Percentiles rank a stretch among this genome's conserved stretches.
These are phyloP conservation scores for Merodon equestris DNA, from an alignment of 2,888 invertebrate genomes.

Conservation along the genomic window DNA sequence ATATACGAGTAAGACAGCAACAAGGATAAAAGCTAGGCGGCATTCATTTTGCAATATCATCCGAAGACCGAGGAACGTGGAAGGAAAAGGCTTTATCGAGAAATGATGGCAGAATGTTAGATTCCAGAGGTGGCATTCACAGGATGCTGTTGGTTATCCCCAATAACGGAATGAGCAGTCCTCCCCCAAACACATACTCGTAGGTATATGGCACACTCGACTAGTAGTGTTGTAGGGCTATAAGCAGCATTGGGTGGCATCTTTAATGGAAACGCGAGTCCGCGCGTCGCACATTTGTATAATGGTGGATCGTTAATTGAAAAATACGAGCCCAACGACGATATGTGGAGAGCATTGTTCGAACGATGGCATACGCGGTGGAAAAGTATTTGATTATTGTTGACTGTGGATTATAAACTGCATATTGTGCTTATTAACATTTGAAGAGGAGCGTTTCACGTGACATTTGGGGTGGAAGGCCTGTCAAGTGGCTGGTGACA, in stretches of 20 bases:
- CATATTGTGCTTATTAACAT: constrained; percentile 54
- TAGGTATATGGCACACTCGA: neutral
- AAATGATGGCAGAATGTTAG: constrained; percentile 36
- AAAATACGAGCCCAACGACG: constrained; percentile 47
- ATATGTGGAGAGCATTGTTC: constrained; percentile 19
- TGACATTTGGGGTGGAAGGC: neutral
- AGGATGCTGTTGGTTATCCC: too few species aligned
- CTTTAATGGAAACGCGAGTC: constrained; percentile 33
- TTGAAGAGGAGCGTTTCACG: constrained; percentile 10
- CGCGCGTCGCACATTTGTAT: constrained; percentile 33
- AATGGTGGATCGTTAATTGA: constrained; percentile 60
- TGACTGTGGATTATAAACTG: constrained; percentile 42
- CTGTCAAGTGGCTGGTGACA: neutral
- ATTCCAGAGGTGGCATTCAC: constrained; percentile 6
- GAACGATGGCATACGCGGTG: constrained; percentile 7
- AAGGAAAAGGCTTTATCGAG: constrained; percentile 23
- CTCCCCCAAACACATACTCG: constrained; percentile 20
- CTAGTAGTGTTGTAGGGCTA: constrained; percentile 28
- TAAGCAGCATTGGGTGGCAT: constrained; percentile 19
- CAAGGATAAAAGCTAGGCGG: neutral
- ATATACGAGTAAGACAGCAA: neutral
- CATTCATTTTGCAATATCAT: constrained; percentile 10
- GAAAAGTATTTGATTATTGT: constrained; percentile 47
- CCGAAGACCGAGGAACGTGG: too few species aligned
- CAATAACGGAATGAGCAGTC: too few species aligned